phyloP scores from a whole-genome alignment of 2,797 vertebrate species.

The Ctenosaura bakeri region DNA sequence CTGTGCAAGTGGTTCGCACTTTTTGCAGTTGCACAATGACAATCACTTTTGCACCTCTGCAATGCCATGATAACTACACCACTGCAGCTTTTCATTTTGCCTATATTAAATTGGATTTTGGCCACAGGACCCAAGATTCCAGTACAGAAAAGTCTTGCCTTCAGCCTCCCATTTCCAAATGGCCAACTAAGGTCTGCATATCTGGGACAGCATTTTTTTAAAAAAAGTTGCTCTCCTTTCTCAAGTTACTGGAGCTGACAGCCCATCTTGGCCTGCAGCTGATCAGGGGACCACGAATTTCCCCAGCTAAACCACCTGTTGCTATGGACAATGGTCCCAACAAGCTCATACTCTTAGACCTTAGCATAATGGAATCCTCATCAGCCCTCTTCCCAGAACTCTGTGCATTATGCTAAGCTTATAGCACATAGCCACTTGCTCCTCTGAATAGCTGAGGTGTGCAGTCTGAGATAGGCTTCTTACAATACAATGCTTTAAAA shows the following conservation, averaged over 20 bases:
- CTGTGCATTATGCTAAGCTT: background rate
- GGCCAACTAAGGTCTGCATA: background rate
- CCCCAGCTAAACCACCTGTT: background rate
- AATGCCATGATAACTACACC: too few species aligned
- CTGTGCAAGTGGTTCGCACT: too few species aligned
- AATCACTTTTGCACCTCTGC: too few species aligned
- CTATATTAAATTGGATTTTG: too few species aligned
- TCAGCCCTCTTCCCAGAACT: background rate
- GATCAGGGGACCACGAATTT: background rate
- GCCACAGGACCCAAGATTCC: slow-evolving; percentile 53
- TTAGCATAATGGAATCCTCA: background rate
- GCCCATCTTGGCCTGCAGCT: background rate
- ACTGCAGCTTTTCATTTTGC: too few species aligned
- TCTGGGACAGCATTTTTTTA: background rate
- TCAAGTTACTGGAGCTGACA: background rate
- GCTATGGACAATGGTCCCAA: background rate
- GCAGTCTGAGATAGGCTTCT: background rate
- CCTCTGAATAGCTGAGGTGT: background rate
- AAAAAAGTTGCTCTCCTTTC: background rate
- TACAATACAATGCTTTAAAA: background rate
- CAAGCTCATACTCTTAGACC: background rate
- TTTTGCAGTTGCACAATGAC: too few species aligned
- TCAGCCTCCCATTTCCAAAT: slow-evolving; percentile 28
- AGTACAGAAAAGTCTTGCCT: slow-evolving; percentile 40
- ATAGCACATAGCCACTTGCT: background rate